phyloP scores from a whole-genome alignment of 2,113 vertebrate species.

The Pluvianellus socialis region DNA sequence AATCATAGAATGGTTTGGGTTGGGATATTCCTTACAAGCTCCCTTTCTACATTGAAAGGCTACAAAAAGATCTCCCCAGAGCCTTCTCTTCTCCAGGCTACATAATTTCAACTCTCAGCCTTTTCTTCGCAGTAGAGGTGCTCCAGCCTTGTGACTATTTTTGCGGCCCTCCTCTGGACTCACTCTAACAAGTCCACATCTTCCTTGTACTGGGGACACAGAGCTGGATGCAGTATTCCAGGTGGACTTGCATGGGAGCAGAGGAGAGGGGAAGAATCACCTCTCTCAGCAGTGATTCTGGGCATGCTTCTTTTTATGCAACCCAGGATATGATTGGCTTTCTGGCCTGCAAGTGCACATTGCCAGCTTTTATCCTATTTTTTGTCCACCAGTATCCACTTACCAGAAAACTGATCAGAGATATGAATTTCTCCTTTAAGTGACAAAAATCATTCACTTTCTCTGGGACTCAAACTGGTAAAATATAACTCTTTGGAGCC shows the following conservation, averaged over 20 bases:
- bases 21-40: neutral
- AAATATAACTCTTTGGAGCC: neutral
- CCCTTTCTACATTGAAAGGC: neutral
- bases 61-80: neutral
- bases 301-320: neutral
- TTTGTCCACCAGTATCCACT: neutral
- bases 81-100: neutral
- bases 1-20: neutral
- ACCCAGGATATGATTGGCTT: neutral
- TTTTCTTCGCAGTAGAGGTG: neutral
- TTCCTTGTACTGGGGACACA: neutral
- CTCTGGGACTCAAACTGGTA: neutral
- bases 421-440: neutral
- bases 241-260: accelerated
- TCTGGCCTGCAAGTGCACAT: accelerated
- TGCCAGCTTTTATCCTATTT: neutral
- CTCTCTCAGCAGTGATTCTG: neutral
- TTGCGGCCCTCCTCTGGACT: neutral
- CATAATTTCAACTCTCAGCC: neutral
- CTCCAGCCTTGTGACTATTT: neutral
- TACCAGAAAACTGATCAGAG: neutral
- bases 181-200: neutral
- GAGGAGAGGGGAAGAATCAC: neutral
- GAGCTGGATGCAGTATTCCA: neutral
- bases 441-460: neutral